Evolutionary conservation across 92 coral and sea anemone species (phyloP), one percentile per base, ranked within the genome.

Genomic region (Bergia puertoricense): DNA sequence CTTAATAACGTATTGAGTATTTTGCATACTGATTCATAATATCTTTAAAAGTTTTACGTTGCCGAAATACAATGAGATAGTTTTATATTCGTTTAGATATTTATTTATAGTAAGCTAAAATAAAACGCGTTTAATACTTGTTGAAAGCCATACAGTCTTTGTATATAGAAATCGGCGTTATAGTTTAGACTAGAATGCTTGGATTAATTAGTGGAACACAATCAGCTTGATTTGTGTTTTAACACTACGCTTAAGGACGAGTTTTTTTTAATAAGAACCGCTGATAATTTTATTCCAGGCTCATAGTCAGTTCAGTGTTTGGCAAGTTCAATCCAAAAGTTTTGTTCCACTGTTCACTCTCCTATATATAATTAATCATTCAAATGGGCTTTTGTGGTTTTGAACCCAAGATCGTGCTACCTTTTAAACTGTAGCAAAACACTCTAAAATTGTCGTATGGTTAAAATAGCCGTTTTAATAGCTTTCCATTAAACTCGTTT

Each of bases 81-180:
- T 16, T 62, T 62, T 62, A 18, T 3, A 16, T 62, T n/a, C 69
- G n/a, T 20, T 23, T 20, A 5, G 8, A 54, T 2, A 54, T 54
- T 23, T 62, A 62, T 18, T 18, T 62, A 18, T 62, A 62, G 20
- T 23, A 62, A 16, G 69, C n/a, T 20, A 18, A 14, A 62, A 62
- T 3, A 23, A 62, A 22, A 62, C 44, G 16, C 37, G 44, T 38
- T 23, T 73, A 40, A 23, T 36, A 40, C 77, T 73, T 40, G 18
- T 36, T 73, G 43, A 36, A 73, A 73, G 43, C 77, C 18, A 10
- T 54, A 13, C 59, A 37, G 77, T 43, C 44, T 36, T 73, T 37
- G n/a, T 36, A 73, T 73, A 73, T 73, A 37, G 77, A 73, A 73
- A 73, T 30, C 43, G 43, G 77, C 20, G 40, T 73, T 73, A 73